These are phyloP conservation scores for Colinus virginianus DNA, from an alignment of 2,113 vertebrate genomes.

Conservation along the genomic window DNA sequence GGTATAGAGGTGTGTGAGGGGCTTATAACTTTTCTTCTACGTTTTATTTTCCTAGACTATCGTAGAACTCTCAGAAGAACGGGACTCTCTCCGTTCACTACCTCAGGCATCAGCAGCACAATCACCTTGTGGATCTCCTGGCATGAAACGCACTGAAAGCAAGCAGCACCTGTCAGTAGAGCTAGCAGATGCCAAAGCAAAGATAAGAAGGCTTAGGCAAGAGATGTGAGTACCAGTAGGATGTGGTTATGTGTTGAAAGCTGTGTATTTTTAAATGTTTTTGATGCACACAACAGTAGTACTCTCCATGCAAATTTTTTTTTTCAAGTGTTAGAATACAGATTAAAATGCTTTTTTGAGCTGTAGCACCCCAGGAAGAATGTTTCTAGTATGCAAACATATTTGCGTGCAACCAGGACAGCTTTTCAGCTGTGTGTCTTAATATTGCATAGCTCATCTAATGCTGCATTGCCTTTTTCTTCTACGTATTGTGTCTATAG, in stretches of 20 bases:
- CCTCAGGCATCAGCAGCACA: constrained; percentile 83
- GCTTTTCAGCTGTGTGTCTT: neutral
- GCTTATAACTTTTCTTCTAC: neutral
- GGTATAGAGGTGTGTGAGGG: rapidly evolving
- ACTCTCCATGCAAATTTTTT: rapidly evolving
- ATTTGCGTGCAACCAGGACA: neutral
- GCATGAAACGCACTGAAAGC: constrained; percentile 95
- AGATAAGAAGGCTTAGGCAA: constrained; percentile 93
- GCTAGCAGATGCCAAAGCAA: constrained; percentile 96
- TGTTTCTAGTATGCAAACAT: rapidly evolving
- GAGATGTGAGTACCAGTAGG: constrained; percentile 90
- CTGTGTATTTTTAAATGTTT: neutral
- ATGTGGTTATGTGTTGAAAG: neutral
- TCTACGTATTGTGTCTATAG: neutral
- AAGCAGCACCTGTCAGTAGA: constrained; percentile 97
- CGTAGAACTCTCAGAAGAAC: constrained; percentile 93
- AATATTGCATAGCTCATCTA: neutral
- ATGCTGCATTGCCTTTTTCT: neutral
- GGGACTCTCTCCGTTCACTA: constrained; percentile 91
- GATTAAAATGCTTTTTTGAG: neutral
- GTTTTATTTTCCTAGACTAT: constrained; percentile 82
- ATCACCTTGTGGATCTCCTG: constrained; percentile 91
- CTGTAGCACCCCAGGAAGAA: neutral
- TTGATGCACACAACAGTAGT: neutral
- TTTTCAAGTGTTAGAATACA: neutral